Conservation (phyloP, 53 echinoderm and acorn worm genomes). For the Luidia sarsii region DNA sequence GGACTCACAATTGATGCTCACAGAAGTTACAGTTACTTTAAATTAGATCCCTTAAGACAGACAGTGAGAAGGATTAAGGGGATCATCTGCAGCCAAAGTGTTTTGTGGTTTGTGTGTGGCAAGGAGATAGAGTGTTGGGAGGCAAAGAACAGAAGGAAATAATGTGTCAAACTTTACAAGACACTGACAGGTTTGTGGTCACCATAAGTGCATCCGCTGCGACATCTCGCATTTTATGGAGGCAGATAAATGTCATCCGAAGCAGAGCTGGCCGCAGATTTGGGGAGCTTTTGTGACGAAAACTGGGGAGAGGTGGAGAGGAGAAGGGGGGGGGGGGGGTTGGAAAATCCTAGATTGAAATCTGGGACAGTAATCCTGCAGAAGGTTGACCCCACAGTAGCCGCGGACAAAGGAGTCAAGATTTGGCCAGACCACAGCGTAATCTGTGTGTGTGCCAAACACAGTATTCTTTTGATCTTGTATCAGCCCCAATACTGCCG, state of each 20-base stretch:
- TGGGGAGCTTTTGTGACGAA: constrained; percentile 15
- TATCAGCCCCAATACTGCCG: constrained; percentile 16
- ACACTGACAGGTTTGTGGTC: too few relatives aligned
- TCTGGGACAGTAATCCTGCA: background rate
- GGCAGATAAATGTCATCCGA: background rate
- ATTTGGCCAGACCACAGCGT: constrained; percentile 14
- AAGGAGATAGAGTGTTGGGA: background rate
- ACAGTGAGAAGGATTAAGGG: too few relatives aligned
- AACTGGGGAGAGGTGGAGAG: too few relatives aligned
- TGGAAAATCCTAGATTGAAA: constrained; percentile 29
- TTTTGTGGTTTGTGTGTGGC: background rate
- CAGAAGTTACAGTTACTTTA: too few relatives aligned
- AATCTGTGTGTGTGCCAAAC: constrained; percentile 48
- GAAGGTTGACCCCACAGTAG: constrained; percentile 26
- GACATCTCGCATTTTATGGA: too few relatives aligned
- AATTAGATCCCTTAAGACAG: too few relatives aligned
- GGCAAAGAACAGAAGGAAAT: too few relatives aligned
- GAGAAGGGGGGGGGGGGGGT: too few relatives aligned
- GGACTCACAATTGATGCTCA: too few relatives aligned
- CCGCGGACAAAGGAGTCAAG: constrained; percentile 16
- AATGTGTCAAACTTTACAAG: too few relatives aligned
- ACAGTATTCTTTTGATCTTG: constrained; percentile 17
- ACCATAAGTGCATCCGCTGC: too few relatives aligned
- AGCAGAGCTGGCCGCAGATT: background rate
- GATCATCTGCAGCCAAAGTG: too few relatives aligned